These are phyloP conservation scores for Anthonomus grandis DNA, from an alignment of 1,140 invertebrate genomes.

Conservation along the genomic window DNA sequence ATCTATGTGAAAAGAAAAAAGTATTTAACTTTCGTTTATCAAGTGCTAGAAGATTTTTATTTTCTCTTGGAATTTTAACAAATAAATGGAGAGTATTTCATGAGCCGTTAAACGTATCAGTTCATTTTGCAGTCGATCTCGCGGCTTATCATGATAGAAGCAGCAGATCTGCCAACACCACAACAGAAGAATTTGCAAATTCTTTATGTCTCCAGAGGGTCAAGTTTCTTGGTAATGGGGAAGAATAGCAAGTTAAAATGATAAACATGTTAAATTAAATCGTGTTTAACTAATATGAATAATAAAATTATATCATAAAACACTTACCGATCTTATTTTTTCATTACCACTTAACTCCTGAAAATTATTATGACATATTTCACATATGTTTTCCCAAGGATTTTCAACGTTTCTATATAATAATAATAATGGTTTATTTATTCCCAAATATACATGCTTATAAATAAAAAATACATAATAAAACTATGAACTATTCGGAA, in stretches of 20 bases:
- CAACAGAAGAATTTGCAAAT: background rate
- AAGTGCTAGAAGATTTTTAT: too few species aligned
- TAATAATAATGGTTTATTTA: too few species aligned
- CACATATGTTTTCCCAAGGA: background rate
- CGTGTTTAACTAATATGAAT: background rate
- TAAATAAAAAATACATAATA: too few species aligned
- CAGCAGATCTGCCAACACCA: too few species aligned
- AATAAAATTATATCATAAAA: background rate
- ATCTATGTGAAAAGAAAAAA: too few species aligned
- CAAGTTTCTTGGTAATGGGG: background rate
- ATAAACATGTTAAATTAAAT: background rate
- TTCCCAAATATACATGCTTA: too few species aligned
- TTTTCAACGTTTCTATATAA: constrained; percentile 6
- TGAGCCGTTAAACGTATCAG: too few species aligned
- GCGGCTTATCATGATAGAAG: background rate
- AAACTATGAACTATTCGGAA: too few species aligned
- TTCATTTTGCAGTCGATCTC: too few species aligned
- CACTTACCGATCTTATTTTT: constrained; percentile 3
- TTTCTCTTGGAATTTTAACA: too few species aligned
- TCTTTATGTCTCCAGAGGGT: background rate
- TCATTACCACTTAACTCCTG: background rate
- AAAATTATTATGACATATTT: background rate
- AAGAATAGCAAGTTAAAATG: background rate
- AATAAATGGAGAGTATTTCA: too few species aligned
- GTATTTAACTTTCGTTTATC: too few species aligned